Conservation (phyloP, 2,797 vertebrate species). For the Mormyrus proboscirostris region DNA sequence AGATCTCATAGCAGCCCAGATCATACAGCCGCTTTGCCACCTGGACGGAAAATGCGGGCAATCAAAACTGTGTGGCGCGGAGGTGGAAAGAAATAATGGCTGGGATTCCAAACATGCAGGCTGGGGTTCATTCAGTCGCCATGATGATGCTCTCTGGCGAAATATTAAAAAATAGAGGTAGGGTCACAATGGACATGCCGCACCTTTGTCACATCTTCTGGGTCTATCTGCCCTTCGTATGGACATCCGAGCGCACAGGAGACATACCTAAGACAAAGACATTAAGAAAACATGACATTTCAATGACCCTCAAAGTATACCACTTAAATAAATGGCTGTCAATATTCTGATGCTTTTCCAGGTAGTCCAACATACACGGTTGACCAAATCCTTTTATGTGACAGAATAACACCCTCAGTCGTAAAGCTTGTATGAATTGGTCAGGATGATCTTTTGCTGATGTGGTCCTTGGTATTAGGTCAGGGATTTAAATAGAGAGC, state of each 20-base stretch:
- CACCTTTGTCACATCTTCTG: conserved; percentile 82
- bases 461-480: not conserved
- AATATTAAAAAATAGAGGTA: not conserved
- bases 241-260: conserved; percentile 88
- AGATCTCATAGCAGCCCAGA: conserved; percentile 91
- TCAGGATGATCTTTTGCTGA: not conserved
- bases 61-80: not conserved
- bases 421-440: not conserved
- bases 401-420: not conserved
- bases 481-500: not conserved
- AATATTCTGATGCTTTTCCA: not conserved
- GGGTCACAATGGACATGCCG: conserved; percentile 15
- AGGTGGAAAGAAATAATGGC: not conserved
- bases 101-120: not conserved
- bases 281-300: not conserved
- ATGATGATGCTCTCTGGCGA: not conserved
- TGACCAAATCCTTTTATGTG: no score
- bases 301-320: not conserved
- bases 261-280: conserved; percentile 64
- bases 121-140: not conserved
- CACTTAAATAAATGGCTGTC: not conserved
- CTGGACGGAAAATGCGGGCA: conserved; percentile 45
- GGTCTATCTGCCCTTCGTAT: conserved; percentile 72
- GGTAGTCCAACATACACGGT: not conserved
- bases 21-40: conserved; percentile 80